These are phyloP conservation scores for Aspidapion aeneum DNA, from an alignment of 2,888 invertebrate species.

Conservation along the genomic window DNA sequence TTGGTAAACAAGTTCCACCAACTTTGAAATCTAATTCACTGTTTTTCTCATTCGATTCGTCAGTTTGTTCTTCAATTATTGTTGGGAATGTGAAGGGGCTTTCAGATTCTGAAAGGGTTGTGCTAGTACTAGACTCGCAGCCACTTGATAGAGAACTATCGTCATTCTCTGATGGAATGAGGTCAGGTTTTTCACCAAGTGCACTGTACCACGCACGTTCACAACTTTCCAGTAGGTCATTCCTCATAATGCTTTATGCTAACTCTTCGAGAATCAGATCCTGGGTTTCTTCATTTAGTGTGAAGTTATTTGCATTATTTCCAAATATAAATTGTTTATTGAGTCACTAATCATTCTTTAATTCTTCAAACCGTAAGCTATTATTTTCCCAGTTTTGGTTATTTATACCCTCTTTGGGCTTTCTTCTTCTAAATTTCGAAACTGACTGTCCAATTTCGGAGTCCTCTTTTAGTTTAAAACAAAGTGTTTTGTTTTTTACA, in stretches of 20 bases:
- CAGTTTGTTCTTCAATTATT: conserved; percentile 22
- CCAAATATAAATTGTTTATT: too few species aligned
- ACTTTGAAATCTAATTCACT: conserved; percentile 47
- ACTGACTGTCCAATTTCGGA: too few species aligned
- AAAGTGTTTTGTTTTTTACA: too few species aligned
- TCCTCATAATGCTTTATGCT: conserved; percentile 38
- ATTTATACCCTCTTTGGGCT: too few species aligned
- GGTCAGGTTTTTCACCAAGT: conserved; percentile 47
- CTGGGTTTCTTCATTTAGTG: conserved; percentile 37
- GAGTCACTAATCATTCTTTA: too few species aligned
- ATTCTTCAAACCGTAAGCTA: too few species aligned
- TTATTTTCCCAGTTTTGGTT: too few species aligned
- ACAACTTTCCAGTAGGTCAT: conserved; percentile 42
- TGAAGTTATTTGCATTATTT: conserved; percentile 12
- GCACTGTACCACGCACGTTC: conserved; percentile 43
- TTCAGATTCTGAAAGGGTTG: conserved; percentile 60
- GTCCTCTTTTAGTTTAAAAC: too few species aligned
- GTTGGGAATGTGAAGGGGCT: conserved; percentile 31
- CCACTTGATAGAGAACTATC: conserved; percentile 77
- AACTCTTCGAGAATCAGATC: conserved; percentile 42
- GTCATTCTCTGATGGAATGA: conserved; percentile 63
- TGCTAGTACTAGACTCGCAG: conserved; percentile 76
- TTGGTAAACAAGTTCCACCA: conserved; percentile 44
- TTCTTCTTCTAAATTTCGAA: too few species aligned
- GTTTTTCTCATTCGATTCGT: conserved; percentile 33